Percentiles rank a stretch among this genome's conserved stretches.
Conservation (phyloP, 2,113 vertebrate genomes). For the Polypterus bichir region DNA sequence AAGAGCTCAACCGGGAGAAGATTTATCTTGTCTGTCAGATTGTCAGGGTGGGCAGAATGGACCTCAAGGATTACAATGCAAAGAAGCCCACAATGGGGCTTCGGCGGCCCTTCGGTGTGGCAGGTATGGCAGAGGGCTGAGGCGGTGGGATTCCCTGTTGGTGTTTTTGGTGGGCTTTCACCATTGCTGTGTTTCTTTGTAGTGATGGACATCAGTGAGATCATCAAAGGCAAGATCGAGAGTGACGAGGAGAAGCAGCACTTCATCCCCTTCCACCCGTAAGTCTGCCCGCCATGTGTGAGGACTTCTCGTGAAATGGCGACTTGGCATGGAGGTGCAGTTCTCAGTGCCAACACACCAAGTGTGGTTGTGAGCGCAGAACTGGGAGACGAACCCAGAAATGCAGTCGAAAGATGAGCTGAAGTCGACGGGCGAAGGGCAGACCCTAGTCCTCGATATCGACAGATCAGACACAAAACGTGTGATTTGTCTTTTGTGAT, state of each 20-base stretch:
- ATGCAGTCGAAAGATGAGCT: too few relatives aligned
- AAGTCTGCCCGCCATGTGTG: slow-evolving; percentile 29
- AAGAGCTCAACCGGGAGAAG: slow-evolving; percentile 84
- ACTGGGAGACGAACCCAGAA: too few relatives aligned
- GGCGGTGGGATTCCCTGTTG: neutral
- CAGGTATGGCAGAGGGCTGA: slow-evolving; percentile 52
- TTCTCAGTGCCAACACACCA: too few relatives aligned
- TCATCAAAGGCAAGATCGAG: slow-evolving; percentile 89
- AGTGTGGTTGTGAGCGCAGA: too few relatives aligned
- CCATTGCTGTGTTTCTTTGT: slow-evolving; percentile 18
- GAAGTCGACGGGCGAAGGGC: too few relatives aligned
- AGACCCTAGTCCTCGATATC: too few relatives aligned
- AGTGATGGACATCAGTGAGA: slow-evolving; percentile 97
- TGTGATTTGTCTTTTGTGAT: too few relatives aligned
- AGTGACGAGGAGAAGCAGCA: slow-evolving; percentile 91
- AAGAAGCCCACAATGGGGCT: slow-evolving; percentile 79
- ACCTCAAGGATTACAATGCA: slow-evolving; percentile 63
- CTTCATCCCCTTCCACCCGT: slow-evolving; percentile 96
- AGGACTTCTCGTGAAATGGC: too few relatives aligned
- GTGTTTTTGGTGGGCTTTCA: slow-evolving; percentile 2
- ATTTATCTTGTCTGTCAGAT: slow-evolving; percentile 96
- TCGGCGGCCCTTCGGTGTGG: slow-evolving; percentile 83
- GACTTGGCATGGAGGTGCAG: too few relatives aligned
- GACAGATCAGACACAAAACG: too few relatives aligned
- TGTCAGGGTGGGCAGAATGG: slow-evolving; percentile 86